Evolutionary conservation across 1,140 invertebrate species (phyloP), one percentile per base, ranked within the genome.

Genomic region (Anthonomus grandis): DNA sequence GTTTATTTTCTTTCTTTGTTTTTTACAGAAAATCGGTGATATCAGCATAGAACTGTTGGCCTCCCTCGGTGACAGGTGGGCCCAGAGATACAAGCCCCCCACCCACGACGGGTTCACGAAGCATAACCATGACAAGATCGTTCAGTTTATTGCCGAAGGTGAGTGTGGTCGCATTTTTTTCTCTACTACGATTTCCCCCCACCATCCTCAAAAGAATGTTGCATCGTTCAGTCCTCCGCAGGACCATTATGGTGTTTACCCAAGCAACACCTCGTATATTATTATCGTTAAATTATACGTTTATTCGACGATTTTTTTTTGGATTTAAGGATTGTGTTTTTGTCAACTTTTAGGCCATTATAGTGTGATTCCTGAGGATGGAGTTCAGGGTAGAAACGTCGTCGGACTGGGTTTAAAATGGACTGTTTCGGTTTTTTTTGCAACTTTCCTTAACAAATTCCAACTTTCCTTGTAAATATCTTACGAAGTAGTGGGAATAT

Each of bases 81-180:
- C 22, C 12, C 31, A 42, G 13, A 15, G 39, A 9, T 58, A 45
- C 38, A 58, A 34, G 36, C 46, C 55, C 5, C 64, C 67, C 0
- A 57, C 59, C 15, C 36, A 50, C 12, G 49, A 45, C 23, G 55
- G 13, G 10, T 51, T 53, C 17, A 49, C 51, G n/a, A 60, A 57
- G 38, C 76, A 76, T 65, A 79, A 82, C 63, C 76, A 83, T 64
- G 81, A 81, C 61, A 83, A 81, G 67, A 81, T 86, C 66, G 78
- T 85, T 48, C 79, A 79, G 63, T 86, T 81, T 66, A 81, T 86
- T 61, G 81, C 78, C 42, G 62, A 74, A 62, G 81, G 83, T 84
- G 63, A 75, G 79, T 73, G 18, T 15, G 22, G 38, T 36, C 47
- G 27, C 46, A 5, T 50, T 56, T 50, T 50, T 10, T n/a, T n/a